A percentile compares a stretch with the other conserved stretches of the same genome.
These are phyloP conservation scores for Ploceus nigricollis DNA, from an alignment of 2,113 vertebrate species.

Conservation along the genomic window DNA sequence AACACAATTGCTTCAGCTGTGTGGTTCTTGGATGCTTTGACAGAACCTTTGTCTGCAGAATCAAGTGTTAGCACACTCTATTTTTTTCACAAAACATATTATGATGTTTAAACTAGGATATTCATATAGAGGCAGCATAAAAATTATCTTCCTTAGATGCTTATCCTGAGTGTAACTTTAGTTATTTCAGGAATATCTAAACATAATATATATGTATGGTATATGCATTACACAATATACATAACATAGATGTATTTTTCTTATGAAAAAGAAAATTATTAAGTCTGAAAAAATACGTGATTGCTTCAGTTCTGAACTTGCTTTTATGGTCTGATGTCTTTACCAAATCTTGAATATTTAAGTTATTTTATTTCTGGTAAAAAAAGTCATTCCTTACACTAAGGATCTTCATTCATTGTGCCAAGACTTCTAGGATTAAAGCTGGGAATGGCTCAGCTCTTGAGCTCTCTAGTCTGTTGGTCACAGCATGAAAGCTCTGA, in stretches of 20 bases:
- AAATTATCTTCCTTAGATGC: background rate
- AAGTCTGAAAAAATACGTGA: background rate
- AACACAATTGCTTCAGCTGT: background rate
- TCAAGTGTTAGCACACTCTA: background rate
- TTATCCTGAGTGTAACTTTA: background rate
- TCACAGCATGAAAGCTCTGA: background rate
- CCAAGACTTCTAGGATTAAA: background rate
- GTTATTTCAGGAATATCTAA: background rate
- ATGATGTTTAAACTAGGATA: background rate
- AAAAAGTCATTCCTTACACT: background rate
- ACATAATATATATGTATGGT: background rate
- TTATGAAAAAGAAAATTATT: background rate
- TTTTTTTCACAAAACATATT: background rate
- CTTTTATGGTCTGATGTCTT: background rate
- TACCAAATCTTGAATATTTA: background rate
- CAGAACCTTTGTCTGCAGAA: background rate
- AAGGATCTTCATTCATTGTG: background rate
- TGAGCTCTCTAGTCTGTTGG: background rate
- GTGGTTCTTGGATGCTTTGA: background rate
- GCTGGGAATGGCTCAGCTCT: background rate
- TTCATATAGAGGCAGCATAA: background rate
- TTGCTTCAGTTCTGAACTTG: background rate
- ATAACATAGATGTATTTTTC: background rate
- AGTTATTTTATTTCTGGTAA: background rate
- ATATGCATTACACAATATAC: background rate